Evolutionary conservation across 2,888 invertebrate genomes (phyloP).

Genomic region (Cancer borealis): DNA sequence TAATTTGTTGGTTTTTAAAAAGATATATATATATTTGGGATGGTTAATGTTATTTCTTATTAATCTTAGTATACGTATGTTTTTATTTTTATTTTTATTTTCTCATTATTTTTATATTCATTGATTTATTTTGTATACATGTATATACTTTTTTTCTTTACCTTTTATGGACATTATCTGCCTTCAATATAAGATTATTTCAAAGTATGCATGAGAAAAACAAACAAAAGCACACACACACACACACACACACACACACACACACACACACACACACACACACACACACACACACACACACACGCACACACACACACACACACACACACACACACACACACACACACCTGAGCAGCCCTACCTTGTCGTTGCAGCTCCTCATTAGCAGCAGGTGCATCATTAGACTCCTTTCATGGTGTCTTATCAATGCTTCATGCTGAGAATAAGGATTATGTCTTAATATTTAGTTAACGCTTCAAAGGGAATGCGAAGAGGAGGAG

Average conservation of each 20-base stretch:
- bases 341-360: background rate
- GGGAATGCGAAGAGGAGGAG: background rate
- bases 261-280: background rate
- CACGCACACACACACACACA: slow-evolving; percentile 21
- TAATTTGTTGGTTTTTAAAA: too few species aligned
- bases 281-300: slow-evolving; percentile 3
- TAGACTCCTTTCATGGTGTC: background rate
- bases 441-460: background rate
- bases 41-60: too few species aligned
- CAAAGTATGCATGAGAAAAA: background rate
- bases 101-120: too few species aligned
- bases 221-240: background rate
- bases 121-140: too few species aligned
- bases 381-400: background rate
- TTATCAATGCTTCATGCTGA: background rate
- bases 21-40: too few species aligned
- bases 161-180: too few species aligned
- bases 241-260: background rate
- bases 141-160: too few species aligned
- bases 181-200: too few species aligned
- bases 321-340: slow-evolving; percentile 33
- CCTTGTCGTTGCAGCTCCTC: background rate
- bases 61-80: too few species aligned
- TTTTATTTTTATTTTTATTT: too few species aligned
- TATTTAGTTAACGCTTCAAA: background rate